Conservation (phyloP, 2,888 invertebrate species). For the Drosophila nigritarsus region DNA sequence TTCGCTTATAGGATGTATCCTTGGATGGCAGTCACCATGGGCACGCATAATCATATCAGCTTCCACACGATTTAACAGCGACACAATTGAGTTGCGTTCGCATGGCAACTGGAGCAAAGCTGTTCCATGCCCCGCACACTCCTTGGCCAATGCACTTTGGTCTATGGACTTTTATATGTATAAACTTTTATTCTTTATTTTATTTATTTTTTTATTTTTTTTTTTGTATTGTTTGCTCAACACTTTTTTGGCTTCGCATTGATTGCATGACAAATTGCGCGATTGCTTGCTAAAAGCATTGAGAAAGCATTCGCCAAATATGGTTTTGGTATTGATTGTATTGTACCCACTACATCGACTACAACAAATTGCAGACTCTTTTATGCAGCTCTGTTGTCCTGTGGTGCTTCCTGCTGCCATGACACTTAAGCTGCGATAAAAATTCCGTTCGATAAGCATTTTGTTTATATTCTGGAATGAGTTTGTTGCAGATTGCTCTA, state of each 20-base stretch:
- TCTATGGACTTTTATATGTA: not conserved
- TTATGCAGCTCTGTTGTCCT: slow-evolving; percentile 21
- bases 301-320: slow-evolving; percentile 42
- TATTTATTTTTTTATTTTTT: not conserved
- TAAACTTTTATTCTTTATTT: not conserved
- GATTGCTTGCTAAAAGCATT: slow-evolving; percentile 73
- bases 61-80: slow-evolving; percentile 84
- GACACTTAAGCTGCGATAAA: slow-evolving; percentile 78
- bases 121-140: not conserved
- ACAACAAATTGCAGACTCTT: slow-evolving; percentile 33
- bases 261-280: slow-evolving; percentile 70
- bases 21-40: slow-evolving; percentile 43
- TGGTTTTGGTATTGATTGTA: slow-evolving; percentile 30
- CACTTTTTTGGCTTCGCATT: slow-evolving; percentile 73
- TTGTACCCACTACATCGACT: slow-evolving; percentile 24
- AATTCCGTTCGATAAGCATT: slow-evolving; percentile 76
- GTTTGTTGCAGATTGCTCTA: slow-evolving; percentile 18
- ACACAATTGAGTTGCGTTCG: slow-evolving; percentile 65
- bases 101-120: slow-evolving; percentile 57
- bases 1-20: not conserved
- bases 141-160: slow-evolving; percentile 32
- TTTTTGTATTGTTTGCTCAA: slow-evolving; percentile 41
- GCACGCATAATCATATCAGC: slow-evolving; percentile 84
- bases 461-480: slow-evolving; percentile 57
- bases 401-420: slow-evolving; percentile 76